These are phyloP conservation scores for Scatophagus argus DNA, from an alignment of 2,113 vertebrate species.

Conservation along the genomic window DNA sequence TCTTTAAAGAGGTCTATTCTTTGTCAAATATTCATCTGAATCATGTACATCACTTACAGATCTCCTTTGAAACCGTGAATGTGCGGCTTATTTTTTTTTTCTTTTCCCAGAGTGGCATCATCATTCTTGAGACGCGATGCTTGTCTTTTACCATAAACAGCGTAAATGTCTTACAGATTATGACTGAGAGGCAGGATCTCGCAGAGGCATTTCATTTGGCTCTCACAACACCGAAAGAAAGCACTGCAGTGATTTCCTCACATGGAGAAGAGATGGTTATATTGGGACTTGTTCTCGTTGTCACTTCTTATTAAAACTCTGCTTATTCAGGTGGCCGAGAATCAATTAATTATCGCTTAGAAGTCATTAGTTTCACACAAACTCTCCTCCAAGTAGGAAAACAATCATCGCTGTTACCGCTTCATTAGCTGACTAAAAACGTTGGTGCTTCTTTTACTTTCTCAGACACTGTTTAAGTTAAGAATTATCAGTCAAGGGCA, in stretches of 20 bases:
- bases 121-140: background rate
- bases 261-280: constrained; percentile 79
- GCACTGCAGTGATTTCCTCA: constrained; percentile 72
- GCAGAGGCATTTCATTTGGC: background rate
- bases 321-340: constrained; percentile 89
- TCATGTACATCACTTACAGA: background rate
- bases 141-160: background rate
- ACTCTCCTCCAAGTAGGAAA: constrained; percentile 86
- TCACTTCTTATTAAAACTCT: constrained; percentile 90
- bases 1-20: background rate
- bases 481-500: constrained; percentile 51
- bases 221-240: background rate
- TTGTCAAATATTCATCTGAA: background rate
- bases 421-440: constrained; percentile 86
- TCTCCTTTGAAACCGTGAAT: background rate
- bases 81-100: background rate
- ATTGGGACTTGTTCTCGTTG: constrained; percentile 82
- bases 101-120: background rate
- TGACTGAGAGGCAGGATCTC: background rate
- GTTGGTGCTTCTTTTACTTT: constrained; percentile 31
- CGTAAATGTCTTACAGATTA: background rate
- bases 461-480: constrained; percentile 48
- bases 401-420: constrained; percentile 86
- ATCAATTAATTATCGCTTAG: constrained; percentile 89
- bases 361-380: constrained; percentile 89